Percentiles rank a stretch among this genome's conserved stretches.
These are phyloP conservation scores for Salticus scenicus DNA, from an alignment of 2,888 invertebrate genomes.

Conservation along the genomic window DNA sequence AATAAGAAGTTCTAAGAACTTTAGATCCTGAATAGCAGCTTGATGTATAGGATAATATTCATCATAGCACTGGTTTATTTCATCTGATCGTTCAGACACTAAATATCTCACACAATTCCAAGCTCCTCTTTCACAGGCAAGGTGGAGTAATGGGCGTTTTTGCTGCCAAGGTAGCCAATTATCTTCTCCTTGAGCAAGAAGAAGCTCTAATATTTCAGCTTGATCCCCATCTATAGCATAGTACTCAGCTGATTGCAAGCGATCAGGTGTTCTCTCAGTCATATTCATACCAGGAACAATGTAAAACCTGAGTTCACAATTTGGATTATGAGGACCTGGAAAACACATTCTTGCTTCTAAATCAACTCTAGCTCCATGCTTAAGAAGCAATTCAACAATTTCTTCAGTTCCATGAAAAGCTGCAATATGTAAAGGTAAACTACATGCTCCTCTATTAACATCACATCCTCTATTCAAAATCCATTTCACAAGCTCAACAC, in stretches of 20 bases:
- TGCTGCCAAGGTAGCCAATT: conserved; percentile 81
- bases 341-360: conserved; percentile 85
- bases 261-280: conserved; percentile 76
- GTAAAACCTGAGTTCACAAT: conserved; percentile 79
- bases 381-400: conserved; percentile 82
- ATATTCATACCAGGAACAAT: conserved; percentile 42
- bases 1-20: conserved; percentile 79
- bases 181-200: conserved; percentile 83
- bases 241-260: conserved; percentile 83
- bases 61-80: conserved; percentile 83
- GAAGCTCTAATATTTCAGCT: conserved; percentile 81
- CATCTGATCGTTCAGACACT: conserved; percentile 79
- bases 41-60: conserved; percentile 88
- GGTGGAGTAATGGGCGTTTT: conserved; percentile 80
- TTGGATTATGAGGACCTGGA: conserved; percentile 83
- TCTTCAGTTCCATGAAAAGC: conserved; percentile 77
- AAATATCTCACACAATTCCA: conserved; percentile 84
- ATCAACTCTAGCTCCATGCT: conserved; percentile 83
- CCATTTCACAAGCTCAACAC: conserved; percentile 83
- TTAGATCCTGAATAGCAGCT: conserved; percentile 83
- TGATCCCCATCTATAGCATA: conserved; percentile 85
- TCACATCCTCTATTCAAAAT: conserved; percentile 81
- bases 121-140: conserved; percentile 83
- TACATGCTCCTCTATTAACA: conserved; percentile 84
- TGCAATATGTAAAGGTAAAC: conserved; percentile 84